Conservation (phyloP, 2,888 invertebrate species). For the Amphimallon solstitiale region DNA sequence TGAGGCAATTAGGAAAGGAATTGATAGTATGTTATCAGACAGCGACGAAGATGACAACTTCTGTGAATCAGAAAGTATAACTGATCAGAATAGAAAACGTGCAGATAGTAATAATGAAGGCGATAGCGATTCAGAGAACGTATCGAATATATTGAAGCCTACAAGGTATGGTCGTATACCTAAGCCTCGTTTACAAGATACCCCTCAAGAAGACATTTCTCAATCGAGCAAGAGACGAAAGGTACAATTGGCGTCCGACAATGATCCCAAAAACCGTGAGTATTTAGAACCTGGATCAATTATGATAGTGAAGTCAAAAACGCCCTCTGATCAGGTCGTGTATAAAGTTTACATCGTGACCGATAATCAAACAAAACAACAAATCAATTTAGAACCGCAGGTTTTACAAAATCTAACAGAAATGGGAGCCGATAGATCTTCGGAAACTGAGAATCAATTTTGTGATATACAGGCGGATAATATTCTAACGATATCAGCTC, state of each 20-base stretch:
- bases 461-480: constrained; percentile 17
- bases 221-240: constrained; percentile 18
- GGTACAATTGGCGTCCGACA: constrained; percentile 43
- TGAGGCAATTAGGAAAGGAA: constrained; percentile 39
- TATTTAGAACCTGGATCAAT: constrained; percentile 64
- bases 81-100: constrained; percentile 1
- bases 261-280: constrained; percentile 16
- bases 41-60: constrained; percentile 36
- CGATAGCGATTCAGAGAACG: constrained; percentile 36
- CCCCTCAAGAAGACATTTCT: constrained; percentile 38
- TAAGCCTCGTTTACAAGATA: constrained; percentile 54
- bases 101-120: neutral
- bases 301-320: constrained; percentile 63
- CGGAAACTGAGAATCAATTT: neutral
- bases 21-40: constrained; percentile 41
- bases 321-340: constrained; percentile 62
- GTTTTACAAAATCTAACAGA: constrained; percentile 27
- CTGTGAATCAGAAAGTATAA: neutral
- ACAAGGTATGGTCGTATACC: constrained; percentile 63
- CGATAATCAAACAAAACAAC: constrained; percentile 56
- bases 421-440: constrained; percentile 1
- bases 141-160: constrained; percentile 56
- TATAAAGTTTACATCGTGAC: constrained; percentile 66
- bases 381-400: constrained; percentile 52
- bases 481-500: constrained; percentile 38